phyloP scores from a whole-genome alignment of 2,113 vertebrate genomes.

The Carassius carassius region DNA sequence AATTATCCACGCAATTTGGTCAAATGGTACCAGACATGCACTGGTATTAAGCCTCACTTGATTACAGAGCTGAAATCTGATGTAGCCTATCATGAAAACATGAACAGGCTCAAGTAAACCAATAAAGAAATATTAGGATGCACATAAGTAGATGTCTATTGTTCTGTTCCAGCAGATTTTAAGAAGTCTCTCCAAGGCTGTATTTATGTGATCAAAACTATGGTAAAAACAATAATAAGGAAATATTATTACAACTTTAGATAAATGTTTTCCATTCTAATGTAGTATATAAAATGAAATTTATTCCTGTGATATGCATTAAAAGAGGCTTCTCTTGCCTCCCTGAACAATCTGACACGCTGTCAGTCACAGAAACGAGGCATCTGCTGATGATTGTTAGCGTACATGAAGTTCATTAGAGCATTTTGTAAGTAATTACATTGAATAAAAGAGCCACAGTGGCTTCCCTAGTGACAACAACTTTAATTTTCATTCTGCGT shows the following conservation, averaged over 20 bases:
- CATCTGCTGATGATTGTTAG: neutral
- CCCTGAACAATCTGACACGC: neutral
- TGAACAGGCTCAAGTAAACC: neutral
- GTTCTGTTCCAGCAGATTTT: neutral
- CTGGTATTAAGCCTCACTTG: neutral
- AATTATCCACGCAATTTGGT: conserved; percentile 13
- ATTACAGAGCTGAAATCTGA: conserved; percentile 10
- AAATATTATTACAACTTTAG: neutral
- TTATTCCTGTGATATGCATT: neutral
- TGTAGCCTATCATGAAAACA: conserved; percentile 4
- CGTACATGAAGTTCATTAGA: conserved; percentile 23
- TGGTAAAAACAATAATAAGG: neutral
- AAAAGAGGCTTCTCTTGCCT: neutral
- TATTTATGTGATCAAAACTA: neutral
- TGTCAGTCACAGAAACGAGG: neutral
- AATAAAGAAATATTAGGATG: neutral
- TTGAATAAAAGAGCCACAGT: conserved; percentile 9
- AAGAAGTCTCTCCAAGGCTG: neutral
- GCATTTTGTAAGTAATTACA: conserved; percentile 16
- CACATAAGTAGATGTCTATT: neutral
- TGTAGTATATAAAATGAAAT: neutral
- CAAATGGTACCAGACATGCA: conserved; percentile 20
- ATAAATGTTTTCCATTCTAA: neutral
- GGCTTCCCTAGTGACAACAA: conserved; percentile 9
- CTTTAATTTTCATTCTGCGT: neutral